phyloP scores from a whole-genome alignment of 2,888 invertebrate species.

The Dendrolimus pini region DNA sequence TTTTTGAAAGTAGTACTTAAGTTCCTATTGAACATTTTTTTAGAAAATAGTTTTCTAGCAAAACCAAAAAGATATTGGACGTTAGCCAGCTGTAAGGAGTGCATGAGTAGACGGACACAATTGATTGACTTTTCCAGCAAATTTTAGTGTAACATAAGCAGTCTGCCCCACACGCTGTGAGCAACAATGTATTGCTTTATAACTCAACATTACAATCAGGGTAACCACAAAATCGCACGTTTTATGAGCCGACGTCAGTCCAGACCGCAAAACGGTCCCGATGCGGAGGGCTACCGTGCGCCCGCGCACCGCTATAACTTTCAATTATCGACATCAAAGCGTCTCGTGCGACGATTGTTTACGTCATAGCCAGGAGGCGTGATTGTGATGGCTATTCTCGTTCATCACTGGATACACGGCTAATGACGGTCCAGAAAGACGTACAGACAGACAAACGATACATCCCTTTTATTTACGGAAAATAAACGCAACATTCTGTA shows the following conservation, averaged over 20 bases:
- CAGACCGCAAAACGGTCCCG: constrained; percentile 12
- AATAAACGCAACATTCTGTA: neutral
- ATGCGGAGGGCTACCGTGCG: constrained; percentile 18
- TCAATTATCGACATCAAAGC: constrained; percentile 30
- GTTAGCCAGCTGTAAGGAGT: too few relatives aligned
- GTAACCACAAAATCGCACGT: constrained; percentile 6
- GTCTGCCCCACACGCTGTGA: neutral
- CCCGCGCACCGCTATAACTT: constrained; percentile 24
- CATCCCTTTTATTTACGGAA: neutral
- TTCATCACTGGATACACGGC: constrained; percentile 2
- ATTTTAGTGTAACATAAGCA: too few relatives aligned
- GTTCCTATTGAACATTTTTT: too few relatives aligned
- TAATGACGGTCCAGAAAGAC: constrained; percentile 1
- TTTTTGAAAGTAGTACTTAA: too few relatives aligned
- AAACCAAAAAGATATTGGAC: too few relatives aligned
- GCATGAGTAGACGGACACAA: too few relatives aligned
- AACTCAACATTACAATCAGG: neutral
- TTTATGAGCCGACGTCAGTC: constrained; percentile 8
- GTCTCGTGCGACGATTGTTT: constrained; percentile 15
- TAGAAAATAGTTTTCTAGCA: too few relatives aligned
- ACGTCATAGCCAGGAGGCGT: constrained; percentile 23
- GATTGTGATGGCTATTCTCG: neutral
- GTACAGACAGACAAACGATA: neutral
- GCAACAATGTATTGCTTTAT: neutral
- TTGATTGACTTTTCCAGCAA: too few relatives aligned